Evolutionary conservation across 2,113 vertebrate species (phyloP).

Genomic region (Boulengeromyrus knoepffleri): DNA sequence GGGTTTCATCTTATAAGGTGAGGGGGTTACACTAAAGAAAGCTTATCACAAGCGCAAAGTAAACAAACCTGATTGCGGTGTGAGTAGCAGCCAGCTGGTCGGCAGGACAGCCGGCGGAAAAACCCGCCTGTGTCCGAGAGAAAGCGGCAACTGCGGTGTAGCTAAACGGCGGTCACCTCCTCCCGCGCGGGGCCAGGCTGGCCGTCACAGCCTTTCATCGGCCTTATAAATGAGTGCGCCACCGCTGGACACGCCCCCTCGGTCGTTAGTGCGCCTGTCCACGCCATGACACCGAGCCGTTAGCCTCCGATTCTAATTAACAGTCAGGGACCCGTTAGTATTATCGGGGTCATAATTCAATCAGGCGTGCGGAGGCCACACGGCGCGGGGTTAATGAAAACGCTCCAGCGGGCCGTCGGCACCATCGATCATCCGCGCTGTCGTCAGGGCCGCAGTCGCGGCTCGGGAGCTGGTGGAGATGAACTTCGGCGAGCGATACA

Average conservation of each 20-base stretch:
- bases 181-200: not conserved
- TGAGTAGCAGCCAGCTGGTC: not conserved
- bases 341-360: conserved; percentile 18
- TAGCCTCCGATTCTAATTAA: conserved; percentile 21
- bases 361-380: conserved; percentile 2
- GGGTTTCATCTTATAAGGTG: not conserved
- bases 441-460: not conserved
- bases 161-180: not conserved
- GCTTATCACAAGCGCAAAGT: not conserved
- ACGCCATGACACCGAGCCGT: not conserved
- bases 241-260: not conserved
- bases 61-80: not conserved
- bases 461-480: not conserved
- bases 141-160: not conserved
- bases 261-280: not conserved
- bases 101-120: not conserved
- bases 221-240: not conserved
- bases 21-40: no score
- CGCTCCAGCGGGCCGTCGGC: conserved; percentile 9
- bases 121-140: not conserved
- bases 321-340: not conserved
- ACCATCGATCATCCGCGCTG: conserved; percentile 1
- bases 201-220: not conserved
- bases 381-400: conserved; percentile 21
- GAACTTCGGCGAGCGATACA: not conserved